These are phyloP conservation scores for Steromphala cineraria DNA, from an alignment of 2,888 invertebrate species.

Conservation along the genomic window DNA sequence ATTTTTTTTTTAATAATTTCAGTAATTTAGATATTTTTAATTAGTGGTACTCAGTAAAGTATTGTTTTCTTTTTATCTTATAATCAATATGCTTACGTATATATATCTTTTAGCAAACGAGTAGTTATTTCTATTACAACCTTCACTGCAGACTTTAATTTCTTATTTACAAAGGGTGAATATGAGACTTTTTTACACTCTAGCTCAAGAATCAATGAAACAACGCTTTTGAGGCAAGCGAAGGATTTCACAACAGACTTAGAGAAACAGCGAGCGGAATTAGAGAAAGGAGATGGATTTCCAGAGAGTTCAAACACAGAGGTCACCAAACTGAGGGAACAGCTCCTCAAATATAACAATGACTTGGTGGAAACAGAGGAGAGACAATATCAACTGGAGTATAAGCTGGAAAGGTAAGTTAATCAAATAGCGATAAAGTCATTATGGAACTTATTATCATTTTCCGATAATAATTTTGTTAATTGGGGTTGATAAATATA, in stretches of 20 bases:
- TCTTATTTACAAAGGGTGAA: too few species aligned
- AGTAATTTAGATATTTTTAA: too few species aligned
- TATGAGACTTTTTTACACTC: slow-evolving; percentile 1
- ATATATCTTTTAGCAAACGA: too few species aligned
- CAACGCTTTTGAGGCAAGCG: slow-evolving; percentile 65
- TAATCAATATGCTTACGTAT: too few species aligned
- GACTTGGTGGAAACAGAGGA: slow-evolving; percentile 72
- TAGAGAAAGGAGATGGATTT: slow-evolving; percentile 73
- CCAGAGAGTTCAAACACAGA: slow-evolving; percentile 73
- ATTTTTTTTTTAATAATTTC: too few species aligned
- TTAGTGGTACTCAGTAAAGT: too few species aligned
- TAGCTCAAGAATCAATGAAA: slow-evolving; percentile 72
- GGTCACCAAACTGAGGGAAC: slow-evolving; percentile 70
- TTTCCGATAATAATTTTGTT: too few species aligned
- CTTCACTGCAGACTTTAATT: too few species aligned
- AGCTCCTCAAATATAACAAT: slow-evolving; percentile 72
- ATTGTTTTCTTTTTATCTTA: too few species aligned
- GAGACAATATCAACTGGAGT: slow-evolving; percentile 73
- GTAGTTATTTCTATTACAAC: too few species aligned
- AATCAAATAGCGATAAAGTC: neutral
- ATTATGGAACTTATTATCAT: neutral
- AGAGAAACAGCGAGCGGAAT: slow-evolving; percentile 67
- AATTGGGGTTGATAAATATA: too few species aligned
- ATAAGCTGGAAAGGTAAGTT: slow-evolving; percentile 73
- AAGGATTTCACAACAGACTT: slow-evolving; percentile 66